Base-by-base conservation (phyloP, 2,797 vertebrate genomes). In the Fundulus diaphanus region DNA sequence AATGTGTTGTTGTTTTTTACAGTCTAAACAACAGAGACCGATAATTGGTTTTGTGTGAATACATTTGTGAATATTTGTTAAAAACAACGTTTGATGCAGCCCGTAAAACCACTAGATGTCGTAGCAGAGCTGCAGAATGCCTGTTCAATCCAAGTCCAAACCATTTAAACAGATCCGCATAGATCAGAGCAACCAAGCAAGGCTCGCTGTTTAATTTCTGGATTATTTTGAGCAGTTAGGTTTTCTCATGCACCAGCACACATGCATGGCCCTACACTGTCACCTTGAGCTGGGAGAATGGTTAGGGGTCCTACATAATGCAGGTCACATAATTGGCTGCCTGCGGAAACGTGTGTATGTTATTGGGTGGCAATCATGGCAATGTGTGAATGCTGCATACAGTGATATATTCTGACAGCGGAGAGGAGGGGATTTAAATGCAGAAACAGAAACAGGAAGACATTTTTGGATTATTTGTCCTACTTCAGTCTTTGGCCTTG, bases 31-130 rank as follows among this genome's bases (percentile, higher is more conserved):
- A 33, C 59, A 22, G 59, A 35, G 11, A 63, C 15, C 29, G 33
- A 33, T 33, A 63, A 63, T 37, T 20, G 57, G 9, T 33, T 35
- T 61, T 61, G 20, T 37, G 11, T n/a, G 20, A 65, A 65, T 24
- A 40, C 1, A 20, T n/a, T 40, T 24, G 5, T n/a, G 13, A 12
- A 40, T 65, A 24, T 8, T 24, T 7, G 24, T 52, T 24, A 7
- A n/a, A 52, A 52, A n/a, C 24, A 9, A 8, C 40, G 5, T 65
- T 40, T 65, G 9, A 40, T 65, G 33, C 35, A 40, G 40, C 59
- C 59, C 31, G 24, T n/a, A 35, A 65, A 65, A 35, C 61, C 61
- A 65, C 35, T n/a, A 65, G 61, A 11, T 65, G 35, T 65, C 61
- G 24, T 40, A 37, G 9, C 35, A 65, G 35, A 65, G 33, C 35